phyloP scores from a whole-genome alignment of 2,113 vertebrate species.

The Lagenorhynchus albirostris region DNA sequence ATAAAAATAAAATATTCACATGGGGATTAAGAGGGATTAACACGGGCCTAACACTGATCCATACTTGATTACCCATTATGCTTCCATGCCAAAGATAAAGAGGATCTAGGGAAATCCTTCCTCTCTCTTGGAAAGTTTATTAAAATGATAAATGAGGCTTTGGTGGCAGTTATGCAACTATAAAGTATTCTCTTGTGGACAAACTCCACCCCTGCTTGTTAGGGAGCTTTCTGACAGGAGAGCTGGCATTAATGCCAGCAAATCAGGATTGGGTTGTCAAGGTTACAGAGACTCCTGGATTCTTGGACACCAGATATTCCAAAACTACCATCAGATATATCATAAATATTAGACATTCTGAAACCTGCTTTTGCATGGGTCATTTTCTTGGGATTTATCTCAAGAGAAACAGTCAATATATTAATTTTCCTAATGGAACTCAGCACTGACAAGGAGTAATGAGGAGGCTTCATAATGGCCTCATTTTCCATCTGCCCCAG shows the following conservation, averaged over 20 bases:
- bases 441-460: conserved; percentile 61
- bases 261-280: background rate
- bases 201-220: background rate
- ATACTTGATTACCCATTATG: background rate
- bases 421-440: conserved; percentile 68
- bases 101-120: background rate
- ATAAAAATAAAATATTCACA: conserved; percentile 34
- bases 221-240: background rate
- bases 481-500: conserved; percentile 62
- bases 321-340: background rate
- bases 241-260: too few relatives aligned
- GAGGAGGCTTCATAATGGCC: conserved; percentile 42
- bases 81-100: background rate
- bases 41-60: background rate
- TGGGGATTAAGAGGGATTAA: background rate
- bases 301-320: background rate
- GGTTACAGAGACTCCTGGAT: background rate
- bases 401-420: conserved; percentile 53
- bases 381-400: conserved; percentile 58
- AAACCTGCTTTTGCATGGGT: background rate
- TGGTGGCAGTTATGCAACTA: background rate
- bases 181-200: background rate
- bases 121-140: conserved; percentile 44
- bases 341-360: background rate
- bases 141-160: conserved; percentile 61